Evolutionary conservation across 2,797 vertebrate genomes (phyloP).

Genomic region (Sorex maritimensis): DNA sequence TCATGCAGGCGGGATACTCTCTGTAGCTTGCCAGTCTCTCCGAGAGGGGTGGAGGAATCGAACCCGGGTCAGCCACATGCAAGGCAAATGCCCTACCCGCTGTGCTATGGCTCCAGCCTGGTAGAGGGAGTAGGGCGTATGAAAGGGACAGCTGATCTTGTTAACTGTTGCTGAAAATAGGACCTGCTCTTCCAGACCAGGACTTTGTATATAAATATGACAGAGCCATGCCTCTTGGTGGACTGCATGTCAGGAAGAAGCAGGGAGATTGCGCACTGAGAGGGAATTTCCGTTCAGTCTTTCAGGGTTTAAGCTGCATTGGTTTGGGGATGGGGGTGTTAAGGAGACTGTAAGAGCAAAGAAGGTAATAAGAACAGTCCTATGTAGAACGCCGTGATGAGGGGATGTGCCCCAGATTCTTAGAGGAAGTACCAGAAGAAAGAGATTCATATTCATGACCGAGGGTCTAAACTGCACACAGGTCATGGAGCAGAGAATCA

Average conservation of each 20-base stretch:
- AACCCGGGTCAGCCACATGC: no score
- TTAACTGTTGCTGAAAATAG: background rate
- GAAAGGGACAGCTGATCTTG: background rate
- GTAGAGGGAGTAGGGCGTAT: background rate
- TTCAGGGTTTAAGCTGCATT: background rate
- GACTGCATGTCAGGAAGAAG: background rate
- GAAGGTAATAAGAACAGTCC: background rate
- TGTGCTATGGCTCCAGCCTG: background rate
- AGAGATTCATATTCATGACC: background rate
- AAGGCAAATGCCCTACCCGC: no score
- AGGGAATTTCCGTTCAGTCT: background rate
- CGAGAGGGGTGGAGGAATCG: no score
- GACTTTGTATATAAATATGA: background rate
- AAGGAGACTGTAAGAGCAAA: background rate
- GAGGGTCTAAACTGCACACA: background rate
- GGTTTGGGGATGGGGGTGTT: no score
- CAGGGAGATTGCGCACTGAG: background rate
- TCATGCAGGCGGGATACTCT: no score
- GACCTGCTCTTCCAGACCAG: background rate
- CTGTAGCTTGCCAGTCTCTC: no score
- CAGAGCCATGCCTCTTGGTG: background rate
- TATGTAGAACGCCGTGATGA: accelerated
- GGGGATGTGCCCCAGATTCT: background rate
- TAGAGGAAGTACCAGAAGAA: background rate
- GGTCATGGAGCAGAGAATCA: background rate